A percentile compares a stretch with the other conserved stretches of the same genome.
Evolutionary conservation across 2,888 invertebrate species (phyloP).

Genomic region (Parnassius mnemosyne): DNA sequence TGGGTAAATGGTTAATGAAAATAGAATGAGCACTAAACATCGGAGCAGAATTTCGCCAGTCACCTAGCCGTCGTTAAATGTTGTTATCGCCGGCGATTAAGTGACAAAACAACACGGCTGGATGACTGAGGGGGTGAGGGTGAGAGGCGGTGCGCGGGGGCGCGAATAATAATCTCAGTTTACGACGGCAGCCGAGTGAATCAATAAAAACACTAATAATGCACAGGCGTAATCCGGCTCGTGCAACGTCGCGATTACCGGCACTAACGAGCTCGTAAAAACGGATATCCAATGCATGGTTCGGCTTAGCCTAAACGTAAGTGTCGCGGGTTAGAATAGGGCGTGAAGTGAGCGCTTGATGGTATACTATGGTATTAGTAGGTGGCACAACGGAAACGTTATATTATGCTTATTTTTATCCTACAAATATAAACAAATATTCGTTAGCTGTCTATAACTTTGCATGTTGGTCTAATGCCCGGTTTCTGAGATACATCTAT

Average conservation of each 20-base stretch:
- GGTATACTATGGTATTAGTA: no score
- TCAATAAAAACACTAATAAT: conserved; percentile 82
- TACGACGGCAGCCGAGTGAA: conserved; percentile 80
- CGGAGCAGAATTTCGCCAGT: conserved; percentile 79
- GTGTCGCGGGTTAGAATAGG: conserved; percentile 1
- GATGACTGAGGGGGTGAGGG: conserved; percentile 50
- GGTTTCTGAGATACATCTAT: no score
- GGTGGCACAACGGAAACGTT: no score
- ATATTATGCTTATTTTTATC: no score
- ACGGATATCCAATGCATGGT: conserved; percentile 75
- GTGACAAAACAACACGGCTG: conserved; percentile 76
- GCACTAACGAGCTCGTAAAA: conserved; percentile 79
- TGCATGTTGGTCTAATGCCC: no score
- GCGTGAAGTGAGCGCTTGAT: neutral
- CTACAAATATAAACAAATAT: no score
- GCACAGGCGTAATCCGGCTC: conserved; percentile 77
- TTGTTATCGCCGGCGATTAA: conserved; percentile 79
- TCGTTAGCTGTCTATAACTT: no score
- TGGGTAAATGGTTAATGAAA: conserved; percentile 81
- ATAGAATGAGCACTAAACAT: conserved; percentile 81
- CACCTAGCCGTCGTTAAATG: conserved; percentile 80
- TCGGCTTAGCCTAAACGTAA: conserved; percentile 52
- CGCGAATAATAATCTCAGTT: conserved; percentile 80
- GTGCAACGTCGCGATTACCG: conserved; percentile 77
- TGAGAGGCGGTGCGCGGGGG: conserved; percentile 49